Evolutionary conservation across 2,113 vertebrate genomes (phyloP), one percentile per base, ranked within the genome.

Genomic region (Eolophus roseicapilla): DNA sequence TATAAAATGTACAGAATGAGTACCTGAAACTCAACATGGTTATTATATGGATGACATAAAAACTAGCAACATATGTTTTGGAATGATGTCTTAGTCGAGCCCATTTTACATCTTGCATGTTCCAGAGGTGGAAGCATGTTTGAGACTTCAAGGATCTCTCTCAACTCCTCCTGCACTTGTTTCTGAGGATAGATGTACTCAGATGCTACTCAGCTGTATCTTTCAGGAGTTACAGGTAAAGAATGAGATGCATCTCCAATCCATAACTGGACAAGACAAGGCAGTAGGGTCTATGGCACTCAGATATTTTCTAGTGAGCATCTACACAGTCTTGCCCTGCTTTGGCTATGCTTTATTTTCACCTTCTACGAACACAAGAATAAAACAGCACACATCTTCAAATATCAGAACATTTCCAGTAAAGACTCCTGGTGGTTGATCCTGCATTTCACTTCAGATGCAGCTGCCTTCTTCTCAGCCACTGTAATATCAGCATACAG

Each of bases 51-150:
- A 35, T 52, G 43, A 25, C 52, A 64, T 47, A 28, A 4, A 46
- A 81, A 59, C 29, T 55, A 62, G 17, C 25, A 35, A 43, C 8
- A 5, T 74, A 5, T 28, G 7, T 23, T 59, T 83, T 71, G 10
- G 23, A n/a, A 62, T 43, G 63, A 8, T 33, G 43, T 6, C 23
- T 31, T 35, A 68, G 15, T 44, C 29, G 64, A 71, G 52, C 2
- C 6, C 3, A 27, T 63, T 63, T 78, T 35, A 39, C 25, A 55
- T n/a, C 11, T 31, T 64, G 1, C 0, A 1, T 28, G 27, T n/a
- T 92, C 11, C 46, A 71, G 33, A 60, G 21, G 16, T 35, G 17
- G 28, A 9, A 74, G 37, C 28, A 37, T 5, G 7, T 62, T 27
- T 86, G 47, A 50, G 7, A 8, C 29, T 62, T 84, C 37, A 70